Base-by-base conservation (phyloP, 2,797 vertebrate genomes). In the Thripadectes ignobilis region DNA sequence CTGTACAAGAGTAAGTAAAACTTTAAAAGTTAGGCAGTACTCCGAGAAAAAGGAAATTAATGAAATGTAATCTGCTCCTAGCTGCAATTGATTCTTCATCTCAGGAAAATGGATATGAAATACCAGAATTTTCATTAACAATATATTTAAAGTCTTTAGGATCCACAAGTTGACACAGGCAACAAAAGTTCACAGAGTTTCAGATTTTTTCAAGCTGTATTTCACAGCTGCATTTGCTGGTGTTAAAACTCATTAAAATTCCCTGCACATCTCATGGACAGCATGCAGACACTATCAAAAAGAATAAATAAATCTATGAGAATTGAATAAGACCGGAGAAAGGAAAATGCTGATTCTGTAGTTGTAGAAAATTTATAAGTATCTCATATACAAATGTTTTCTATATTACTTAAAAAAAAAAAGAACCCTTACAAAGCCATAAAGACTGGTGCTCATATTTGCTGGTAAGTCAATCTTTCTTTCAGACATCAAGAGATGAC, bases 401-500 rank as follows among this genome's bases (percentile, higher is more conserved):
- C 69, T 91, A 26, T 89, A 86, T 94, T 96, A 85, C 83, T 95
- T 89, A 0, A 29, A 69, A 90, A 89, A 0, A 29, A 62, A 89
- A 88, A 90, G 49, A 1, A 0, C 1, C 12, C 91, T 95, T 88
- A 95, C 75, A 95, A 82, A 95, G 78, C 92, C 83, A 77, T 95
- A 93, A 89, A 92, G 89, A 87, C 85, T 91, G 93, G 90, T 94
- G 86, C 93, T 98, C 91, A 78, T 97, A 96, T 98, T 97, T 97
- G 88, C 95, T 97, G 95, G 94, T 86, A 95, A 98, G 96, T 98
- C 97, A 97, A 97, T 98, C 97, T 98, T 97, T 97, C 97, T 98
- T 97, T 93, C 93, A 96, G 96, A 97, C 97, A 98, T 98, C 96
- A 98, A 98, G 97, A 93, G 94, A 91, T 97, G 98, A 98, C 98